Conservation (phyloP, 2,797 vertebrate species). For the Delichon dasypus region DNA sequence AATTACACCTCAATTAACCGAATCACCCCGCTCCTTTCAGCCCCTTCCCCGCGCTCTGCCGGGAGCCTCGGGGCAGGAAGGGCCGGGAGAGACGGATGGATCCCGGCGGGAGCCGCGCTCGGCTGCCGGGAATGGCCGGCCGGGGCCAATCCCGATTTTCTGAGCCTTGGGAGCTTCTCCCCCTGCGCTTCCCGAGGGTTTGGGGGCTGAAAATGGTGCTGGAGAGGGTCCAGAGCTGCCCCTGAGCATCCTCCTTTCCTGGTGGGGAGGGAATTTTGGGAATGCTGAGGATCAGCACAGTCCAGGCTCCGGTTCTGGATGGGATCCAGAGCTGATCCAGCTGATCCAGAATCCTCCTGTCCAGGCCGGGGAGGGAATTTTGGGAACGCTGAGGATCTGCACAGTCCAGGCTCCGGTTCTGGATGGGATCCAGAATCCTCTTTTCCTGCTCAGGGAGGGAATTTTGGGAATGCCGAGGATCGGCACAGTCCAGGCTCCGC, state of each 20-base stretch:
- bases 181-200: fast-evolving
- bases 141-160: background rate
- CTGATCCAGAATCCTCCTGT: background rate
- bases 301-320: background rate
- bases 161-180: fast-evolving
- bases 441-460: fast-evolving
- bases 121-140: background rate
- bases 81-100: background rate
- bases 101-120: background rate
- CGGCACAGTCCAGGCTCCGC: fast-evolving
- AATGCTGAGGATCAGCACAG: fast-evolving
- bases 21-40: conserved; percentile 46
- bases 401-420: background rate
- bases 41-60: background rate
- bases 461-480: background rate
- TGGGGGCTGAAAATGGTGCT: fast-evolving
- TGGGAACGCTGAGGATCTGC: fast-evolving
- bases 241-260: too few species aligned
- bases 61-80: background rate
- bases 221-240: background rate
- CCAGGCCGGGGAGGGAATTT: fast-evolving
- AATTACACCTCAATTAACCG: conserved; percentile 76
- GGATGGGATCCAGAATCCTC: background rate
- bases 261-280: background rate
- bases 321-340: too few species aligned